Evolutionary conservation across 1,140 invertebrate genomes (phyloP), one percentile per base, ranked within the genome.

Genomic region (Atopsyche davidsoni): DNA sequence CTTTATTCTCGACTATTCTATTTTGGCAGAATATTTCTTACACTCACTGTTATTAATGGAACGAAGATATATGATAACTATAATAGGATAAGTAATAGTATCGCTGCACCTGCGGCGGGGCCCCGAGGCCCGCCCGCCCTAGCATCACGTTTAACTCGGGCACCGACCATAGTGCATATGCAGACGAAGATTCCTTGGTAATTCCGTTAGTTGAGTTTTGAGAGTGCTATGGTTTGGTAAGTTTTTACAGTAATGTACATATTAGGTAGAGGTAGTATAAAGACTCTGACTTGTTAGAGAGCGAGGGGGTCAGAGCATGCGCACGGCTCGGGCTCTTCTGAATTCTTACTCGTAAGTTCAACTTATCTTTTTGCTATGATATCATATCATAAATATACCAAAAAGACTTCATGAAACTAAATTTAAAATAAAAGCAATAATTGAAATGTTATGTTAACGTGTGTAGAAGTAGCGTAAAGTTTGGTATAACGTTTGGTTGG

Each of bases 131-230:
- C 44, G 63, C 43, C 24, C 39, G 7, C 46, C 58, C 1, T 66
- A 60, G 61, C 45, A 59, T 10, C 39, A 31, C 0, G 47, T 55
- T 32, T 24, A 64, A 4, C 63, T 63, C 4, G 50, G 59, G 34
- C 64, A 64, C 34, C 36, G 44, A 42, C 62, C 61, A 0, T 68
- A 68, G 44, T 59, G 47, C 40, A 69, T 66, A 68, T 57, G 60
- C 0, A 31, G 62, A 3, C 57, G 50, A 0, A 49, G 51, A 3
- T 45, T 67, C 11, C 50, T 56, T 0, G 67, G 64, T 65, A 66
- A 64, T 64, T 36, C 36, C 11, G 4, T 28, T 28, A 28, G 24
- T 34, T 53, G 24, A 46, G 48, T 43, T 55, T 51, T 53, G 45
- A 34, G 54, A 48, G 54, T 52, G 48, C 32, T 57, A 45, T 46